Evolutionary conservation across 35 echinoderm and acorn worm species (phyloP).

Genomic region (Nesometra sesokonis): DNA sequence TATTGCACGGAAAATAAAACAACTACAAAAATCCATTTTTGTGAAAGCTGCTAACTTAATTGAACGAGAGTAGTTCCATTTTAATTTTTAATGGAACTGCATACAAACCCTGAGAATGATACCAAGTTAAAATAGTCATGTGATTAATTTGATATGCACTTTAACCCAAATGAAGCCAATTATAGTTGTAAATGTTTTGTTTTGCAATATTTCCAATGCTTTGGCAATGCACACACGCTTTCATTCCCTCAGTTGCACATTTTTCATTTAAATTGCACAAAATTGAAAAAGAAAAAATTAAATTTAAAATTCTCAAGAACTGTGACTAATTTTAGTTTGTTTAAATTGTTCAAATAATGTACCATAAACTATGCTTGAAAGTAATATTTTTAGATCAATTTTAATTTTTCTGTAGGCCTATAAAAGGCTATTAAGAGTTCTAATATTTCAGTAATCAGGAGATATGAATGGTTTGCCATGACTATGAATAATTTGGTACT

Average conservation of each 20-base stretch:
- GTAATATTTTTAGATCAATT: too few species aligned
- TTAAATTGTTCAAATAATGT: too few species aligned
- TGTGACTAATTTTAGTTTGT: too few species aligned
- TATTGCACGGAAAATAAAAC: background rate
- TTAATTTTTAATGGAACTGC: background rate
- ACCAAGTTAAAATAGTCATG: background rate
- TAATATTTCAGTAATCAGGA: too few species aligned
- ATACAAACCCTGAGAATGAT: background rate
- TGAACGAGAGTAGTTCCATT: background rate
- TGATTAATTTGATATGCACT: background rate
- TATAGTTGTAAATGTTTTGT: background rate
- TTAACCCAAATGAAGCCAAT: background rate
- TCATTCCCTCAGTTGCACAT: background rate
- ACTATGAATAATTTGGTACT: background rate
- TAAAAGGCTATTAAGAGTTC: too few species aligned
- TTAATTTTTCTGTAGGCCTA: too few species aligned
- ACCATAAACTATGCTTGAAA: too few species aligned
- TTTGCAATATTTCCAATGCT: too few species aligned
- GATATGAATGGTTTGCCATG: too few species aligned
- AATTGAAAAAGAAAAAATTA: too few species aligned
- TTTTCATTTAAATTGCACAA: too few species aligned
- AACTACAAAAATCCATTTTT: background rate
- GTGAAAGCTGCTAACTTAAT: background rate
- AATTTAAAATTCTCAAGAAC: too few species aligned
- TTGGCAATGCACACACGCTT: background rate